Evolutionary conservation across 2,113 vertebrate genomes (phyloP), one percentile per base, ranked within the genome.

Genomic region (Narcine bancroftii): DNA sequence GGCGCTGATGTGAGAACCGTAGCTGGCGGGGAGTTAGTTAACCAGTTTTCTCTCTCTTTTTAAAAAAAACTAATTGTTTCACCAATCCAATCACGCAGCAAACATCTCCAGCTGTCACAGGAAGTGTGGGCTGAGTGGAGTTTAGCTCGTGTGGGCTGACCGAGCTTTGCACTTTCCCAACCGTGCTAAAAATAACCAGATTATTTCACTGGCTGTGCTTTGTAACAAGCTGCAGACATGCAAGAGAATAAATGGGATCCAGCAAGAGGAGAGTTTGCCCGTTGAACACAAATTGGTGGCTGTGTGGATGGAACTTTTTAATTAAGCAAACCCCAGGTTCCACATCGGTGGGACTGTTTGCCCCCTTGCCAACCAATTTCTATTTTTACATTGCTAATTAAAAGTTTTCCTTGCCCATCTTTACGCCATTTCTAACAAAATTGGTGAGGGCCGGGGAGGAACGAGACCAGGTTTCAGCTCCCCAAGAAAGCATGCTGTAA

Each of bases 81-180:
- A 56, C 53, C 81, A 60, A 87, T 87, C 33, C 81, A 87, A 60
- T 63, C 81, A 53, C n/a, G 5, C 81, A 63, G 53, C 53, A 87
- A 60, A 60, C 81, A 87, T 63, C 53, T 87, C 79, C 81, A 87
- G 81, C 81, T 87, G 81, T 60, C 81, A 87, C 53, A 60, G 81
- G 81, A 87, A 87, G 81, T 60, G 50, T 60, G 53, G 81, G 81
- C 33, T 63, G 81, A 36, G 81, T 33, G 53, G 60, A 63, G 81
- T 63, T 87, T n/a, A 87, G 81, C 50, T 56, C n/a, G 81, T 63
- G 81, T 36, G 81, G 79, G 53, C 15, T 87, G 81, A 87, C 81
- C 81, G 81, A 87, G 50, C 81, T 87, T 60, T 87, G 81, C 81
- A 63, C 81, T 87, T 87, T 87, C 81, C 81, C 81, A 63, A 60